Percentiles rank a stretch among this genome's conserved stretches.
Conservation (phyloP, 2,113 vertebrate genomes). For the Capreolus pygargus region DNA sequence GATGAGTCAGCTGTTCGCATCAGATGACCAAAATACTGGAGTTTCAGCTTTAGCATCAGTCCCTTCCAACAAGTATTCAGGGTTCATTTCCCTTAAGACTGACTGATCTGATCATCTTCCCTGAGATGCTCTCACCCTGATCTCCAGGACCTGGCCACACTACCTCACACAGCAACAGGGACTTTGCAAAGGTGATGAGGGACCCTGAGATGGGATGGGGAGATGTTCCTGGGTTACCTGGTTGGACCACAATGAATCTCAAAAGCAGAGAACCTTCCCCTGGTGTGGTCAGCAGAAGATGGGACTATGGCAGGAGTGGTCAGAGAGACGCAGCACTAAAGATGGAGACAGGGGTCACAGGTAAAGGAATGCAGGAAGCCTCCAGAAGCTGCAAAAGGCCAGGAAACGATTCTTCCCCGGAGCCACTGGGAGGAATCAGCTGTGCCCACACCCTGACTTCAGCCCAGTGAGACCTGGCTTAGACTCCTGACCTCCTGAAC, state of each 20-base stretch:
- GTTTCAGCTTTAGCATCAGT: not conserved
- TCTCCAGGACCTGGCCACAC: not conserved
- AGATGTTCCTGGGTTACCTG: not conserved
- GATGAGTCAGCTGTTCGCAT: not conserved
- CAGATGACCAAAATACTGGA: not conserved
- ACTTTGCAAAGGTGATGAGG: not conserved
- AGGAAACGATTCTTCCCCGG: not conserved
- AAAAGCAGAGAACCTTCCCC: not conserved
- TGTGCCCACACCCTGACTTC: not conserved
- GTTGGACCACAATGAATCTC: not conserved
- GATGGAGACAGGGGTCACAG: not conserved
- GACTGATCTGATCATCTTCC: not conserved
- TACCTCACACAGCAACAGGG: not conserved
- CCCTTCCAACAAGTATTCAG: not conserved
- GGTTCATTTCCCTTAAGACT: not conserved
- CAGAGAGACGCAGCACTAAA: rapidly evolving
- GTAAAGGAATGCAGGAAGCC: not conserved
- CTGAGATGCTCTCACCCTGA: rapidly evolving
- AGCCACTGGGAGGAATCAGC: not conserved
- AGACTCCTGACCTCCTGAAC: not conserved
- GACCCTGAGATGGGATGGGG: not conserved
- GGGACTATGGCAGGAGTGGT: rapidly evolving
- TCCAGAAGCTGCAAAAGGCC: not conserved
- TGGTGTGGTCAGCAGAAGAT: not conserved
- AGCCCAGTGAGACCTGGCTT: not conserved